Conservation (phyloP, 2,888 invertebrate species). For the Nowickia ferox region DNA sequence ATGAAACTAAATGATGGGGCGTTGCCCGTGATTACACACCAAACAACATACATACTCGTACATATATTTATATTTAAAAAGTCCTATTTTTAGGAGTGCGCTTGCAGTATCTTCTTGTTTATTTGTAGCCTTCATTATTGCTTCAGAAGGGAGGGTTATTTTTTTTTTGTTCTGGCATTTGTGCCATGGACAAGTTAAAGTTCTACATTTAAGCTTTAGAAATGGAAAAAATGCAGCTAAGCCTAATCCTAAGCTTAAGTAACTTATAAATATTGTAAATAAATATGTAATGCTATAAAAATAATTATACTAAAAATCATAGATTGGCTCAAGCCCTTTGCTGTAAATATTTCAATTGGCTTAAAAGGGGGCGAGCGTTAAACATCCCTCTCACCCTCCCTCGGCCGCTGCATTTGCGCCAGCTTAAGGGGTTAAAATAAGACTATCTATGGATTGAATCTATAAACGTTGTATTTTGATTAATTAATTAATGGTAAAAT, state of each 20-base stretch:
- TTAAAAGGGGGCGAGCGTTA: too few relatives aligned
- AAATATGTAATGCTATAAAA: too few relatives aligned
- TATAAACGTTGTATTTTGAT: conserved; percentile 40
- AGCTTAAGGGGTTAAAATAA: conserved; percentile 24
- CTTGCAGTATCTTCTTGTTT: conserved; percentile 45
- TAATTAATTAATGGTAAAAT: conserved; percentile 66
- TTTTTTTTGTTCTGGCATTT: background rate
- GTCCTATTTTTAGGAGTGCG: conserved; percentile 10
- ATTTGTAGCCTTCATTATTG: background rate
- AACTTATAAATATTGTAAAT: too few relatives aligned
- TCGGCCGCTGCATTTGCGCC: too few relatives aligned
- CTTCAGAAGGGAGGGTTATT: background rate
- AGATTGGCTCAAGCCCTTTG: too few relatives aligned
- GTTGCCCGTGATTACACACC: conserved; percentile 23
- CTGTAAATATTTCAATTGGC: too few relatives aligned
- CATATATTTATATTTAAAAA: background rate
- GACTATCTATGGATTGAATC: background rate
- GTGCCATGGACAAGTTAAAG: background rate
- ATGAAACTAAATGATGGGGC: conserved; percentile 52
- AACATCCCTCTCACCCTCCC: too few relatives aligned
- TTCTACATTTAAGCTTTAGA: too few relatives aligned
- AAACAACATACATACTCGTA: background rate
- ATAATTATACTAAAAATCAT: too few relatives aligned
- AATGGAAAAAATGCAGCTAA: too few relatives aligned
- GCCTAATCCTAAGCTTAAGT: too few relatives aligned